Evolutionary conservation across 2,888 invertebrate species (phyloP), one percentile per base, ranked within the genome.

Genomic region (Rugalucina vietnamica): DNA sequence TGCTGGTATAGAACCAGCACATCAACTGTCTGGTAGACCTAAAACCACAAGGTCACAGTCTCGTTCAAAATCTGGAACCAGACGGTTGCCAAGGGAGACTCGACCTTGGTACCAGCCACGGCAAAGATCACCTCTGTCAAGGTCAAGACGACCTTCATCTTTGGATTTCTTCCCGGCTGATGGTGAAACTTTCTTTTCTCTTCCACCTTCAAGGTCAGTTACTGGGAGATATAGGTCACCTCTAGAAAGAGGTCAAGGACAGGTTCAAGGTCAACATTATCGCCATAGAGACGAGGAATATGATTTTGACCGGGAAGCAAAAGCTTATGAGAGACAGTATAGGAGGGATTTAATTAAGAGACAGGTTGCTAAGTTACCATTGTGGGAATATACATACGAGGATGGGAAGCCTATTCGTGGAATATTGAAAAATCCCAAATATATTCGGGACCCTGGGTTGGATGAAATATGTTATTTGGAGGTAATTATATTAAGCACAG

Each of bases 371-470:
- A 76, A 78, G 32, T 60, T 80, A 69, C 88, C 88, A 12, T 29
- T 88, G 29, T 79, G 83, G 72, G 85, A 85, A 80, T 88, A 82
- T 71, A 83, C 82, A 12, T 88, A 88, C 49, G 73, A 77, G 14
- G 57, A 84, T 34, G 82, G 82, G 18, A 77, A 75, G 70, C 85
- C 88, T 21, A 65, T 88, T 1, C 34, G 88, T 49, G 84, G 88
- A 78, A 88, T 88, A 49, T 76, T 88, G 76, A 88, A 88, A 60
- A 84, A 86, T 65, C 84, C 85, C 12, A 79, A 79, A 71, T 88
- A 72, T 84, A 76, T 84, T 5, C 79, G 84, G n/a, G 74, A 74
- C 8, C 83, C 85, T 1, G 83, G 84, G 70, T 80, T 86, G 77
- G 88, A 86, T 82, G 84, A 84, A 54, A 37, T 36, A 49, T 29